Base-by-base conservation (phyloP, 2,888 invertebrate species). In the Volucella inflata region DNA sequence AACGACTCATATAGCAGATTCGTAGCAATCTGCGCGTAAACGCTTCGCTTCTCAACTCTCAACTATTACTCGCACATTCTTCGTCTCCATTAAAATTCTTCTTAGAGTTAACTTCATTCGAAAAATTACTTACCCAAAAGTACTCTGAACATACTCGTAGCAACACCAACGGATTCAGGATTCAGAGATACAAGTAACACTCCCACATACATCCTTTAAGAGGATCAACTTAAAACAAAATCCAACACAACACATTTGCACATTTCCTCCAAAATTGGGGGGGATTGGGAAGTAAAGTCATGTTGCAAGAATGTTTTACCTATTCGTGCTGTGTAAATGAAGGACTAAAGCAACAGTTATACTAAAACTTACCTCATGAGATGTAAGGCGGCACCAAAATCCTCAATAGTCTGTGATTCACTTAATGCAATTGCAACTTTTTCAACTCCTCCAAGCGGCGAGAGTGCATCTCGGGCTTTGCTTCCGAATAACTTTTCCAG, bases 371-470 rank as follows among this genome's bases (percentile, higher is more conserved):
- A 92, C 92, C 92, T 91, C 92, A 92, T 92, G 87, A 92, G 88
- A 89, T 92, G 92, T 79, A 92, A 82, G 79, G 92, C 92, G 42
- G 92, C 92, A 36, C 92, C 92, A 91, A 98, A 98, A 92, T 98
- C 98, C 92, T 98, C 98, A 91, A 98, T 97, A 40, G 98, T 98
- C 93, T 98, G 98, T 21, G 98, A 98, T 93, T 98, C 98, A 96
- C 94, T 87, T 80, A 98, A 94, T 76, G 98, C 98, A 89, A 98
- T 98, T 83, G 98, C 98, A 68, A 99, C 98, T 92, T 97, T 97
- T 90, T 98, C 97, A 16, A 98, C 97, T 53, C 98, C 98, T 53
- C 98, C 98, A 82, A 99, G 94, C 2, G 97, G 98, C 88, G 95
- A 95, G 72, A 98, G 94, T 2, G 98, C 97, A 91, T 98, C 97